Evolutionary conservation across 2,797 vertebrate genomes (phyloP).

Genomic region (Xenops minutus): DNA sequence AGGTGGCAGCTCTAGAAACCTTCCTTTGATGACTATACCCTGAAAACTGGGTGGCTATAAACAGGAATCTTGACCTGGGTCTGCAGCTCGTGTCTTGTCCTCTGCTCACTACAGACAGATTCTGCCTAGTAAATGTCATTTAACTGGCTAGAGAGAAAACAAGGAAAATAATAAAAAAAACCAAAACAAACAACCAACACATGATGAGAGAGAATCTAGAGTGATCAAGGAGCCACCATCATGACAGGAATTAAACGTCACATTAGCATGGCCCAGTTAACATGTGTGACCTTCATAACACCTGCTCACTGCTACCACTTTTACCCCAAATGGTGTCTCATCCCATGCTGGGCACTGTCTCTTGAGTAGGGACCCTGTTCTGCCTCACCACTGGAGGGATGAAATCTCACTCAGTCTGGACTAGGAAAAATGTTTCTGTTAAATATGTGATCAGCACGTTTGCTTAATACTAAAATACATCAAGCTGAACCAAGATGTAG

Average conservation of each 20-base stretch:
- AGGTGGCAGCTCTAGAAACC: background rate
- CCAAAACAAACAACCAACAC: background rate
- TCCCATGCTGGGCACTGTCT: background rate
- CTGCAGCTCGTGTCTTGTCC: background rate
- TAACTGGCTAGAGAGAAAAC: background rate
- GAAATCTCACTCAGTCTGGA: background rate
- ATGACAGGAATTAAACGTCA: background rate
- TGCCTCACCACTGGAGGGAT: background rate
- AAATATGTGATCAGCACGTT: background rate
- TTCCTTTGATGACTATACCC: background rate
- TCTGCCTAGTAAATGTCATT: background rate
- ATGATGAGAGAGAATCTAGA: background rate
- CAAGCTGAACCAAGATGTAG: background rate
- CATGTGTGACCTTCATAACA: background rate
- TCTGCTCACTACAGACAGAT: background rate
- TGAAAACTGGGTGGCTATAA: background rate
- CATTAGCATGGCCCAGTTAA: background rate
- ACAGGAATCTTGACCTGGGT: background rate
- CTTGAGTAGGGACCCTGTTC: background rate
- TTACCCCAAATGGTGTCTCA: background rate
- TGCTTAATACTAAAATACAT: background rate
- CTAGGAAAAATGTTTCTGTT: background rate
- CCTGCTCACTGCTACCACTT: background rate
- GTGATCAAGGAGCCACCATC: background rate
- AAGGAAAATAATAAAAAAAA: background rate